Base-by-base conservation (phyloP, 1,140 invertebrate genomes). In the Scaptomyza pallida region DNA sequence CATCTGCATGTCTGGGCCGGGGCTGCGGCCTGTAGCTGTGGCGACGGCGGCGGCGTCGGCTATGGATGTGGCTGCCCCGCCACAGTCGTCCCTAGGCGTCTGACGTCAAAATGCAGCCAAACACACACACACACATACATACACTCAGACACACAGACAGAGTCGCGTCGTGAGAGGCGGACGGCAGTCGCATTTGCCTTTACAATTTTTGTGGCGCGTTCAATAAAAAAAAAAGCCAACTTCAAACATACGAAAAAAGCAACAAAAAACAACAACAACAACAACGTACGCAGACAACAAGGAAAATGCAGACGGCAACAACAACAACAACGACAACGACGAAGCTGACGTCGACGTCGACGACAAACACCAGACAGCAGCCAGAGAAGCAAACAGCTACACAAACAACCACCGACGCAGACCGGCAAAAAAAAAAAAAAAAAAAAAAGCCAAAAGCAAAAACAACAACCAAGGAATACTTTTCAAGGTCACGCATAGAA, bases 401-500 rank as follows among this genome's bases (percentile, higher is more conserved):
- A 86, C 60, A 78, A 86, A 86, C 82, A 81, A 88, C 82, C 78
- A 82, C 82, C 82, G 69, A 77, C 69, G 63, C 72, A 85, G 59
- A 69, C 65, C 50, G 59, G 65, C 65, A 69, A 40, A 21, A 52
- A 52, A 37, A 12, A 37, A n/a, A 30, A 70, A 47, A 54, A 78
- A 59, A 61, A 77, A 48, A 75, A 77, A 72, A 54, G 60, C 16
- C 54, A 59, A 10, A 41, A 44, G 16, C 41, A 50, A 26, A 55
- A 72, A 45, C 68, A 55, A 71, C 65, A 77, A 64, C 61, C 72
- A 79, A 88, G 82, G 82, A 88, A 88, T 88, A 88, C 82, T 88
- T 88, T 88, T 88, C 82, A 88, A 88, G 82, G 82, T 88, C 82
- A 88, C 82, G 82, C 82, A 88, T 88, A 88, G 82, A 88, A 86